Evolutionary conservation across 2,113 vertebrate genomes (phyloP), one percentile per base, ranked within the genome.

Genomic region (Prunella himalayana): DNA sequence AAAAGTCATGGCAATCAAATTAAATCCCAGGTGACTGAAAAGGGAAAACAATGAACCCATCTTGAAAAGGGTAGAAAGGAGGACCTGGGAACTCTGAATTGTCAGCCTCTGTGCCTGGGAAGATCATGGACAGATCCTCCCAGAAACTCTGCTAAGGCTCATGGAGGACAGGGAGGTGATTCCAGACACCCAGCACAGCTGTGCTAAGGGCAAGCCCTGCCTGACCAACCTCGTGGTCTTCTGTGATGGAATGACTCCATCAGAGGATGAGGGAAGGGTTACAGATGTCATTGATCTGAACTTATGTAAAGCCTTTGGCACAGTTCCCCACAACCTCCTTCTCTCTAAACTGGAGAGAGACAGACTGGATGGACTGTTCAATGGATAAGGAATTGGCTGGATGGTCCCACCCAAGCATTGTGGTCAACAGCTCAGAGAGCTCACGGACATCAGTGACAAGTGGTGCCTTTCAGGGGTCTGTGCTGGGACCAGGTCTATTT

Each of bases 331-430:
- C 30, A 75, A 20, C 8, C 16, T 10, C 24, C 13, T 51, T n/a
- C 28, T 37, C n/a, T 69, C 39, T 33, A 12, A 69, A 61, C 10
- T 22, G 18, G 54, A 53, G 47, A 69, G 12, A 53, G 4, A 5
- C 10, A 7, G 18, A 11, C 18, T 45, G 24, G 9, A 13, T 45
- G 28, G 6, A 15, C 3, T 28, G 10, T 20, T 39, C 3, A 5
- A 13, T 10, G 33, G 27, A 23, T 28, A 33, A 51, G 10, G 28
- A 51, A 6, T 33, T 28, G 8, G 18, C 9, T 19, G 54, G 15
- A 47, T 1, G 8, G 19, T 39, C 47, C 28, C 15, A 86, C n/a
- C 41, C 0, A 0, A 30, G n/a, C 3, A 1, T 15, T 39, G 15
- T 39, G 19, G 28, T 23, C 23, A 70, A 39, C 35, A 39, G 12